Percentiles rank a stretch among this genome's conserved stretches.
phyloP scores from a whole-genome alignment of 2,888 invertebrate species.

The Macrosiphum euphorbiae region DNA sequence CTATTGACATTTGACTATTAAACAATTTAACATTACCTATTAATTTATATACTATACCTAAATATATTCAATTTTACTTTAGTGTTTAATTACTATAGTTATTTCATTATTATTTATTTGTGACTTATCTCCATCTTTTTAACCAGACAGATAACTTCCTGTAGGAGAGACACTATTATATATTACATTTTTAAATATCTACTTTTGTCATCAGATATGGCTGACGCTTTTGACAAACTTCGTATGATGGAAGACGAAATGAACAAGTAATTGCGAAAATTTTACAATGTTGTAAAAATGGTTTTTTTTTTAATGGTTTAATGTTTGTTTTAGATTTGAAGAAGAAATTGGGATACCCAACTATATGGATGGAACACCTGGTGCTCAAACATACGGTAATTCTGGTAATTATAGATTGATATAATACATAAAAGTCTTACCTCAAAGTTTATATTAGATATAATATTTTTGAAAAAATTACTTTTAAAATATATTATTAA shows the following conservation, averaged over 20 bases:
- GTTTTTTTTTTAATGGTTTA: not conserved
- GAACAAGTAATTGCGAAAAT: slow-evolving; percentile 79
- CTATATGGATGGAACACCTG: slow-evolving; percentile 72
- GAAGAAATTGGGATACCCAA: slow-evolving; percentile 83
- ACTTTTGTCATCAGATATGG: slow-evolving; percentile 21
- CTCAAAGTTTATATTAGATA: not conserved
- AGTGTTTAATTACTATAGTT: not conserved
- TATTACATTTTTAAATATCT: not conserved
- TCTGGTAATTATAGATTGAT: slow-evolving; percentile 63
- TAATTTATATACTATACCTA: too few relatives aligned
- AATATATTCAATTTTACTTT: not conserved
- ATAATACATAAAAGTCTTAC: not conserved
- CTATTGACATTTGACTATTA: too few relatives aligned
- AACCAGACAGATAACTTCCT: not conserved
- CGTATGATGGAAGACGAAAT: slow-evolving; percentile 93
- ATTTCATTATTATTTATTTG: not conserved
- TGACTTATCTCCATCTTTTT: not conserved
- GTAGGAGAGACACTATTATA: too few relatives aligned
- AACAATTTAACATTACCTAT: too few relatives aligned
- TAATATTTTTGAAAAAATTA: not conserved
- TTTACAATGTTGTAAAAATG: not conserved
- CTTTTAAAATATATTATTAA: slow-evolving; percentile 10
- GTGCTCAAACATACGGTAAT: slow-evolving; percentile 78
- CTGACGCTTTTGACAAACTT: slow-evolving; percentile 73
- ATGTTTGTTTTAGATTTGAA: slow-evolving; percentile 79